Evolutionary conservation across 1,140 invertebrate genomes (phyloP), one percentile per base, ranked within the genome.

Genomic region (Bombyx mandarina): DNA sequence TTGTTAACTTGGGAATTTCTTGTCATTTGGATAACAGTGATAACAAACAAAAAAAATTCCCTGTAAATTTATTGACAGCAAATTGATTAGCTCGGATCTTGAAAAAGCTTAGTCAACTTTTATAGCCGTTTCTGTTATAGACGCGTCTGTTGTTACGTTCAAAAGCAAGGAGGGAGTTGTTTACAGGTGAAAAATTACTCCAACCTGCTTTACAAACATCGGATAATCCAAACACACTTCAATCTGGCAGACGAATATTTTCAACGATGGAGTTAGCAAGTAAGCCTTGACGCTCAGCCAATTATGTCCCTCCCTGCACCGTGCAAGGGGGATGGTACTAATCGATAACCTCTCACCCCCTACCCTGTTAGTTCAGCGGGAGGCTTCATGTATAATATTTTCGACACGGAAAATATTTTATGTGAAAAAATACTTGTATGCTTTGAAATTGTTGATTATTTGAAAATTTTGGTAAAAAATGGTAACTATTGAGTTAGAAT

Each of bases 271-370:
- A 47, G 54, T 26, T 45, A 55, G 35, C 45, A n/a, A 45, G 45
- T 44, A 44, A 18, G 58, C 45, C 55, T 55, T 61, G 51, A 58
- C 52, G 53, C 50, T 57, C 52, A 62, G 48, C 49, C 60, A 60
- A 60, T 64, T 60, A 57, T 60, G 47, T 46, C 35, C 58, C 43
- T 45, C 54, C n/a, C 54, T 10, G 52, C 64, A 69, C 66, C 56
- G 67, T 66, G 66, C 62, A 42, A 12, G 48, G 5, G n/a, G n/a
- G 8, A 8, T 7, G 9, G 3, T 35, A 52, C 45, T 22, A 42
- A 6, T 42, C 26, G 51, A 42, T 6, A 51, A 12, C 49, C 49
- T 4, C 12, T 51, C 6, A 26, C 12, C 12, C 12, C 8, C 12
- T 35, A 35, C 26, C 26, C 26, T 35, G 26, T 35, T 5, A 35